A percentile compares a stretch with the other conserved stretches of the same genome.
Conservation (phyloP, 2,888 invertebrate species). For the Hemistola chrysoprasaria region DNA sequence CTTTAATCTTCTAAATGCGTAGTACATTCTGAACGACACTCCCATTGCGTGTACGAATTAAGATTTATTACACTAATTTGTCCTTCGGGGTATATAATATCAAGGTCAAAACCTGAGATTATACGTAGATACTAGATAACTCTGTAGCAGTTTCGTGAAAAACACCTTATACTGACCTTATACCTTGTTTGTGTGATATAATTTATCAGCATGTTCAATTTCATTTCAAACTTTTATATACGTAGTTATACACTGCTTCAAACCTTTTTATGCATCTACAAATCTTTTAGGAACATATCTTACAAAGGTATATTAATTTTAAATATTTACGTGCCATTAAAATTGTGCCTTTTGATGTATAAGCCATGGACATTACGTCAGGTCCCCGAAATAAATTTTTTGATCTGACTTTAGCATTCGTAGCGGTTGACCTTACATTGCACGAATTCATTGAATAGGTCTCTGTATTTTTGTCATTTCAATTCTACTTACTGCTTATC, state of each 20-base stretch:
- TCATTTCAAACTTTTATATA: too few relatives aligned
- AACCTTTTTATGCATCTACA: too few relatives aligned
- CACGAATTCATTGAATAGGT: constrained; percentile 36
- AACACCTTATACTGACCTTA: too few relatives aligned
- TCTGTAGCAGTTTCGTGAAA: too few relatives aligned
- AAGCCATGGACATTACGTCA: constrained; percentile 27
- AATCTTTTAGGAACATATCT: too few relatives aligned
- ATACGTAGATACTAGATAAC: constrained; percentile 17
- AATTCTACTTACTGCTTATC: constrained; percentile 25
- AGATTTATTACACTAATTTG: constrained; percentile 34
- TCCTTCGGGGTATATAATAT: constrained; percentile 18
- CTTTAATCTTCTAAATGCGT: constrained; percentile 48
- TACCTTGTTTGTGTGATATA: too few relatives aligned
- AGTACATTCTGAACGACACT: constrained; percentile 43
- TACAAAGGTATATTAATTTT: too few relatives aligned
- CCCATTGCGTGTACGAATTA: constrained; percentile 53
- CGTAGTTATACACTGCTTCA: too few relatives aligned
- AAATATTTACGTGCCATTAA: neutral
- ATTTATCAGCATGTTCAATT: too few relatives aligned
- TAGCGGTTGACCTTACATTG: constrained; percentile 26
- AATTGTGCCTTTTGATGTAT: constrained; percentile 7
- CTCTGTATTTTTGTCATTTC: constrained; percentile 32
- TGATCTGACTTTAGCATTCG: constrained; percentile 27
- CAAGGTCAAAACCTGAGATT: constrained; percentile 22
- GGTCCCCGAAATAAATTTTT: constrained; percentile 28